phyloP scores from a whole-genome alignment of 2,113 vertebrate species.

The Nerophis lumbriciformis region DNA sequence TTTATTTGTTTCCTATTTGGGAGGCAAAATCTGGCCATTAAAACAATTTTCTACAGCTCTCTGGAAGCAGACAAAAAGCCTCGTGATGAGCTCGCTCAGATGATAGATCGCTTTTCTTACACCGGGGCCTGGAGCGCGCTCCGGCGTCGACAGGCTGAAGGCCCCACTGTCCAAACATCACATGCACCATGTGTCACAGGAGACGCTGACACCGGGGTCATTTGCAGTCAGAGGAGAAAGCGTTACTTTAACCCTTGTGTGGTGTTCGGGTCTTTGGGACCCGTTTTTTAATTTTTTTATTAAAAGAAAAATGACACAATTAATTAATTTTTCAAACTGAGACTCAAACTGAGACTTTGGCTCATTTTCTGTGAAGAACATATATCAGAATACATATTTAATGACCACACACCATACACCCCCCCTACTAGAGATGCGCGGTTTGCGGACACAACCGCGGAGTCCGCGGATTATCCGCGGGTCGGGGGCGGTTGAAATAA shows the following conservation, averaged over 20 bases:
- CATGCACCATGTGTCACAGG: not conserved
- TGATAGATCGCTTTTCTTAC: slow-evolving; percentile 41
- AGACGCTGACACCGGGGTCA: not conserved
- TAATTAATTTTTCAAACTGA: no score
- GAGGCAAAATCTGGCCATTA: slow-evolving; percentile 53
- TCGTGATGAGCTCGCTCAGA: slow-evolving; percentile 43
- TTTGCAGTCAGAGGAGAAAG: slow-evolving; percentile 8
- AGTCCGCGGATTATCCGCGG: no score
- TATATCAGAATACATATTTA: no score
- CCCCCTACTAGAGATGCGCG: no score
- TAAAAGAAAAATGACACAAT: no score
- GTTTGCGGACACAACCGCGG: no score
- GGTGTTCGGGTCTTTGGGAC: no score
- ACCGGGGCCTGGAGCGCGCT: not conserved
- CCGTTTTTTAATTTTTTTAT: no score
- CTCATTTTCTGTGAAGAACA: no score
- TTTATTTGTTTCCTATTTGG: slow-evolving; percentile 54
- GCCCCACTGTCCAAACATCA: slow-evolving; percentile 6
- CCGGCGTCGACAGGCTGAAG: not conserved
- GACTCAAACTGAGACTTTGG: no score
- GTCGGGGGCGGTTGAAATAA: no score
- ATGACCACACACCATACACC: no score
- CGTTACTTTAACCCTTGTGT: not conserved
- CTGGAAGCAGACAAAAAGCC: slow-evolving; percentile 41
- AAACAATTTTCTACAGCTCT: slow-evolving; percentile 48